Conservation (phyloP, 2,888 invertebrate species). For the Torymus tubicola region DNA sequence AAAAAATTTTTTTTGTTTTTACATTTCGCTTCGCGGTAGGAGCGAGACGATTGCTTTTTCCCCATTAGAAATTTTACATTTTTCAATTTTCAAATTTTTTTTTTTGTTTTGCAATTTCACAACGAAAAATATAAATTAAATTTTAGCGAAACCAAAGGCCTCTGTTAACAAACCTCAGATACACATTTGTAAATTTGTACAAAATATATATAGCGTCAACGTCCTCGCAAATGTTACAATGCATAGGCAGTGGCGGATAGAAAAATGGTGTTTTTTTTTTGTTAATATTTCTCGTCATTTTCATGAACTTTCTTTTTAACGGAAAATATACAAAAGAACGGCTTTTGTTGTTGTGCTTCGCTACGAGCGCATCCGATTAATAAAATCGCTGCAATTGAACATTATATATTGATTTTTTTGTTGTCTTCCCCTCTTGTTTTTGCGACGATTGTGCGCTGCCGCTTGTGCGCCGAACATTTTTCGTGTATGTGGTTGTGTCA, state of each 20-base stretch:
- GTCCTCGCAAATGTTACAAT: conserved; percentile 60
- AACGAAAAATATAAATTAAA: conserved; percentile 45
- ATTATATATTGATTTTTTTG: conserved; percentile 13
- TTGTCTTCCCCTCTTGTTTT: conserved; percentile 25
- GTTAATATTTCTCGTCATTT: conserved; percentile 24
- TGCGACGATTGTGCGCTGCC: conserved; percentile 35
- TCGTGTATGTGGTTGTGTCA: conserved; percentile 51
- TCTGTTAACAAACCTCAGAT: conserved; percentile 48
- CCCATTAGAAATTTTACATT: background rate
- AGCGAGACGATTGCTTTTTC: background rate
- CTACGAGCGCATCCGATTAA: conserved; percentile 47
- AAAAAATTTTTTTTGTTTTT: conserved; percentile 23
- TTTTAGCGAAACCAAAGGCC: conserved; percentile 33
- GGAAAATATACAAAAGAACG: conserved; percentile 48
- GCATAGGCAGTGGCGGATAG: conserved; percentile 69
- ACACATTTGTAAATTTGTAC: conserved; percentile 56
- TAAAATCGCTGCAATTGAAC: conserved; percentile 49
- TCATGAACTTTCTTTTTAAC: conserved; percentile 33
- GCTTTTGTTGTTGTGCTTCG: conserved; percentile 31
- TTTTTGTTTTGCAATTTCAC: background rate
- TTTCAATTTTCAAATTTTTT: conserved; percentile 1
- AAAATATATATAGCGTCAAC: conserved; percentile 52
- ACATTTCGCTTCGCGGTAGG: background rate
- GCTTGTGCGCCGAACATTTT: conserved; percentile 50
- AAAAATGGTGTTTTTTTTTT: conserved; percentile 59